A percentile compares a stretch with the other conserved stretches of the same genome.
Conservation (phyloP, 2,797 vertebrate species). For the Remorina albescens region DNA sequence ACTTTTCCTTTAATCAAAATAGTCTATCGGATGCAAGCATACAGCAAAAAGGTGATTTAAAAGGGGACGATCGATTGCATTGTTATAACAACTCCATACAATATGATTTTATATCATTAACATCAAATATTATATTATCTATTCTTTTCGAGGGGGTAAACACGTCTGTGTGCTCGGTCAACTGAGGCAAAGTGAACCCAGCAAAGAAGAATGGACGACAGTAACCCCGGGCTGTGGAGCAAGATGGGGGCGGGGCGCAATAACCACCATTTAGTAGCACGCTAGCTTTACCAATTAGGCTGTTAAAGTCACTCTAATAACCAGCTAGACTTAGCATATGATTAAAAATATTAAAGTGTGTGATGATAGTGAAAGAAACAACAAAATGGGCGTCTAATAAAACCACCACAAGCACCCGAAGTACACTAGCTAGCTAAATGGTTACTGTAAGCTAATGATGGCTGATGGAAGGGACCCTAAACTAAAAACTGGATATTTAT, state of each 20-base stretch:
- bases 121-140: no score
- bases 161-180: constrained; percentile 26
- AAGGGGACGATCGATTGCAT: neutral
- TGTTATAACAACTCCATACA: no score
- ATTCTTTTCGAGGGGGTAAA: neutral
- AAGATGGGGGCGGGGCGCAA: constrained; percentile 77
- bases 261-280: constrained; percentile 29
- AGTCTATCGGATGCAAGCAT: neutral
- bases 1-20: neutral
- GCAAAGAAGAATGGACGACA: constrained; percentile 75
- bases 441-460: constrained; percentile 1
- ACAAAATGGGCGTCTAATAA: neutral
- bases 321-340: neutral
- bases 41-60: neutral
- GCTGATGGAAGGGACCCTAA: neutral
- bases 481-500: neutral
- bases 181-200: constrained; percentile 56
- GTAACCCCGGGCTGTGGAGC: constrained; percentile 76
- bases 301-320: neutral
- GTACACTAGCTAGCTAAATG: neutral
- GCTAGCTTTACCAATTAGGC: constrained; percentile 46
- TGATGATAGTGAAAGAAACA: neutral
- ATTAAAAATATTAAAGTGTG: fast-evolving
- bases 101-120: no score
- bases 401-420: no score